Conservation (phyloP, 2,113 vertebrate genomes). For the Ochotona curzoniae region DNA sequence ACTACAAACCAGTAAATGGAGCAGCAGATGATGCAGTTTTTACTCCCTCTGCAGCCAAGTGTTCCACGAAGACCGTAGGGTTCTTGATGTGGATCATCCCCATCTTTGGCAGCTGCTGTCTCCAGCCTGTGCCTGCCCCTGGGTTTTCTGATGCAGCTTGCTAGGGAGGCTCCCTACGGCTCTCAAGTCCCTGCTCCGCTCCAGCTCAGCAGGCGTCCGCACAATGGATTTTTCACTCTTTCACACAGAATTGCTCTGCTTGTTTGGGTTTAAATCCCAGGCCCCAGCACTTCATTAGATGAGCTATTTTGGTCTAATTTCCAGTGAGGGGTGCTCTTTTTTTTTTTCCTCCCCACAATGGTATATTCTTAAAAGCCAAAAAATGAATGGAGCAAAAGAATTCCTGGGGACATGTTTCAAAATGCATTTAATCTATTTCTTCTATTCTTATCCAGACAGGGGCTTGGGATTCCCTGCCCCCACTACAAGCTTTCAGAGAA, state of each 20-base stretch:
- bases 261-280: conserved; percentile 77
- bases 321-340: conserved; percentile 65
- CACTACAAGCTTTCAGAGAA: conserved; percentile 24
- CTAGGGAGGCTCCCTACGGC: conserved; percentile 62
- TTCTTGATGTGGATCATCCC: conserved; percentile 68
- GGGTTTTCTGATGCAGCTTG: conserved; percentile 53
- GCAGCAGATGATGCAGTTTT: conserved; percentile 73
- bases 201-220: conserved; percentile 45
- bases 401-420: conserved; percentile 70
- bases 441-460: conserved; percentile 69
- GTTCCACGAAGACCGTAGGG: conserved; percentile 58
- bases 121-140: conserved; percentile 58
- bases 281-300: conserved; percentile 74
- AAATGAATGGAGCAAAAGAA: conserved; percentile 73
- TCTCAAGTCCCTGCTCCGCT: conserved; percentile 50
- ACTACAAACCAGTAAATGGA: conserved; percentile 72
- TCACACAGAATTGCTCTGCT: conserved; percentile 63
- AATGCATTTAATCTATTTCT: conserved; percentile 73
- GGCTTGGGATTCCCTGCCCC: conserved; percentile 44
- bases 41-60: conserved; percentile 61
- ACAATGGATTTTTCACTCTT: conserved; percentile 63
- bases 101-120: neutral
- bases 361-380: conserved; percentile 70
- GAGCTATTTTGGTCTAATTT: conserved; percentile 78
- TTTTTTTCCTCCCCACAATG: neutral